These are phyloP conservation scores for Ctenodactylus gundi DNA, from an alignment of 2,113 vertebrate species.

Conservation along the genomic window DNA sequence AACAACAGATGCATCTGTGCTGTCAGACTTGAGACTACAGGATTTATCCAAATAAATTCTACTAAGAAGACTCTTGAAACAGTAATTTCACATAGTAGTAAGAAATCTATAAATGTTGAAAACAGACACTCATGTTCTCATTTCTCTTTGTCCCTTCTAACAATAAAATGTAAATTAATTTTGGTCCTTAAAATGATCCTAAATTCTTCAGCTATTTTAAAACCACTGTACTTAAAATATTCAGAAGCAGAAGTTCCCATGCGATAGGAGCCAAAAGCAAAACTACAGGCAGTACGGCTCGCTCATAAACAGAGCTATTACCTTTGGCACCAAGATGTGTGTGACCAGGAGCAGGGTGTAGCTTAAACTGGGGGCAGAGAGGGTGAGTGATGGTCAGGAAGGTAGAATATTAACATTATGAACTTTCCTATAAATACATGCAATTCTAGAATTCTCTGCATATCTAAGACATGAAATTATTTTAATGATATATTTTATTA, in stretches of 20 bases:
- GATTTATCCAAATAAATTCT: slow-evolving; percentile 1
- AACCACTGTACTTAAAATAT: background rate
- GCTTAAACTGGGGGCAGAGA: slow-evolving; percentile 42
- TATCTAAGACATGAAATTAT: background rate
- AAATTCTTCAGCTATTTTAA: slow-evolving; percentile 45
- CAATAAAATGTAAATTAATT: slow-evolving; percentile 35
- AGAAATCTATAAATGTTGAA: slow-evolving; percentile 20
- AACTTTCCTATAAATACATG: slow-evolving; percentile 25
- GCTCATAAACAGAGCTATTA: slow-evolving; percentile 7
- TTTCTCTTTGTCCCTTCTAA: background rate
- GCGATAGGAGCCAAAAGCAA: background rate
- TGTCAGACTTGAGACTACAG: background rate
- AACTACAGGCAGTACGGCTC: background rate
- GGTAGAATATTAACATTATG: background rate
- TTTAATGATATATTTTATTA: slow-evolving; percentile 26
- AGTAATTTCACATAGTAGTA: background rate
- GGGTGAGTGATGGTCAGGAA: background rate
- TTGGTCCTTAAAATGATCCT: slow-evolving; percentile 10
- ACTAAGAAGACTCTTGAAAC: background rate
- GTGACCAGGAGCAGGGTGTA: slow-evolving; percentile 3
- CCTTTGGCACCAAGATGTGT: background rate
- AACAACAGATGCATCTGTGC: slow-evolving; percentile 2
- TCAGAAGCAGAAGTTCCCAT: background rate
- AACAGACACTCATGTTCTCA: background rate
- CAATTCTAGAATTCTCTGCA: slow-evolving; percentile 1